Evolutionary conservation across 2,797 vertebrate genomes (phyloP), one percentile per base, ranked within the genome.

Genomic region (Perodicticus potto): DNA sequence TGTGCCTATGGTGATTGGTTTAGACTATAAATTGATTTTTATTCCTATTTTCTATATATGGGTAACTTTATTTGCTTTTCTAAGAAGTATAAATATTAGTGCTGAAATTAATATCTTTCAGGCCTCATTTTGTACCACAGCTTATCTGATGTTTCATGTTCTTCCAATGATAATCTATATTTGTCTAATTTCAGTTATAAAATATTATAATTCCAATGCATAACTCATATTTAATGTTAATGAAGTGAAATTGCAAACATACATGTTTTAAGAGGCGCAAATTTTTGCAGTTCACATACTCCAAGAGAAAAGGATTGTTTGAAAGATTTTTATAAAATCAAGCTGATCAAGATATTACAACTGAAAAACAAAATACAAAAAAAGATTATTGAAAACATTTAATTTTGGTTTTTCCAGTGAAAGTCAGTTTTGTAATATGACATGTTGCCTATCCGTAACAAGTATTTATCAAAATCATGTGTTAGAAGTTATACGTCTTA

Each of bases 261-360:
- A 55, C 80, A 96, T 97, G 97, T 98, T 98, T 98, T 97, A 98
- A 96, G 78, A 97, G 80, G 80, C 86, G 97, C 96, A 94, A 95
- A 95, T 91, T 84, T 2, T 0, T 92, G 13, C 34, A 92, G 25
- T 65, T 94, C 2, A 0, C 16, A 93, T 92, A 90, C 10, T 97
- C 53, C 23, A 95, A 10, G 6, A 87, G 80, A 63, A 63, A 95
- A 83, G 23, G 4, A 53, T 25, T 65, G 86, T 74, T 73, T 86
- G 17, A 82, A 94, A 32, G 37, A 65, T 32, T 13, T 13, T 13
- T 27, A 63, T 82, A 53, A 89, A 94, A 78, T 32, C 59, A 96
- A 92, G 37, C 4, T 59, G 89, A 89, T 77, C 34, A 90, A 29
- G 37, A 55, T 94, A 97, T 96, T 74, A 86, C 67, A 96, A 89